A percentile compares a stretch with the other conserved stretches of the same genome.
Evolutionary conservation across 2,113 vertebrate genomes (phyloP).

Genomic region (Sigmodon hispidus): DNA sequence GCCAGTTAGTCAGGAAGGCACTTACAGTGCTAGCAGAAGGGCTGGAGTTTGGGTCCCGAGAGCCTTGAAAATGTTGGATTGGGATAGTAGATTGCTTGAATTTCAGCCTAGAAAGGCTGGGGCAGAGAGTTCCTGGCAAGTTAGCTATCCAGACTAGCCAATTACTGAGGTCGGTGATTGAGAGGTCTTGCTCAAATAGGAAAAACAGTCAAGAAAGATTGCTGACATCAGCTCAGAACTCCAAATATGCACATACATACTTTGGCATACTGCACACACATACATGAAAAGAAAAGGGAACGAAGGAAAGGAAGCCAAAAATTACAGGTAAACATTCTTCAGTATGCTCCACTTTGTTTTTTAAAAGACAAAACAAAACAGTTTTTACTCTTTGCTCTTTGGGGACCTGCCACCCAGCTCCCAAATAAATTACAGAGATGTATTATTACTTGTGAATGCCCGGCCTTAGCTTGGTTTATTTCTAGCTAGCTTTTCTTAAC

Average conservation of each 20-base stretch:
- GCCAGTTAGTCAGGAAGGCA: neutral
- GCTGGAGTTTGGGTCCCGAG: neutral
- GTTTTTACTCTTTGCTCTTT: too few species aligned
- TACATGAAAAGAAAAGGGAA: neutral
- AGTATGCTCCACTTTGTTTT: too few species aligned
- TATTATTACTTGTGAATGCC: too few species aligned
- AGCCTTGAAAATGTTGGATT: neutral
- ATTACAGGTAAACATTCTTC: neutral
- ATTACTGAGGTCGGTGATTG: neutral
- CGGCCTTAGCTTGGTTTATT: too few species aligned
- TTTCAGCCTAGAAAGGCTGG: neutral
- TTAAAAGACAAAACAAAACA: too few species aligned
- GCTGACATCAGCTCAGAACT: neutral
- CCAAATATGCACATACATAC: neutral
- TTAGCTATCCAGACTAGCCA: neutral
- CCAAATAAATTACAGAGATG: too few species aligned
- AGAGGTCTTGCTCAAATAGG: neutral
- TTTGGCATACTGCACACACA: too few species aligned
- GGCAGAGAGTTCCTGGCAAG: neutral
- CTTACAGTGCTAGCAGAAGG: neutral
- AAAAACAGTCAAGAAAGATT: neutral
- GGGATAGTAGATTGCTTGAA: too few species aligned
- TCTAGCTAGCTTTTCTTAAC: too few species aligned
- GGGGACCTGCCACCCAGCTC: too few species aligned
- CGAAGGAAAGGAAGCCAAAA: neutral